These are phyloP conservation scores for Eristalinus aeneus DNA, from an alignment of 2,888 invertebrate species.

Conservation along the genomic window DNA sequence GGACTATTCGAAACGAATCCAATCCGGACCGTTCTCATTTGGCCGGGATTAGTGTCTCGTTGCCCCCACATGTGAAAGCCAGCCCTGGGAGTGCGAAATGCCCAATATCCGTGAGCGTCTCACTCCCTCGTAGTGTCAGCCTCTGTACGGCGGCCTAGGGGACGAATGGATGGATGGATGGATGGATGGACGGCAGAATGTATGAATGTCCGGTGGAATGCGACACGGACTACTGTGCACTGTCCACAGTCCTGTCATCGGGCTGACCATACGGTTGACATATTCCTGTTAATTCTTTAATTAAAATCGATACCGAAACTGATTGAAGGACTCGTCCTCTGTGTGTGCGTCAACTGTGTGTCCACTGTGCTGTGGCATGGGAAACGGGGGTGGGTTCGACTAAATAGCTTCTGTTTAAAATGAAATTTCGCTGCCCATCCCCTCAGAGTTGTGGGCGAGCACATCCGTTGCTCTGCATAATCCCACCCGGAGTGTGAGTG, in stretches of 20 bases:
- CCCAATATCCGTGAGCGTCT: slow-evolving; percentile 66
- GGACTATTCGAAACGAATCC: slow-evolving; percentile 62
- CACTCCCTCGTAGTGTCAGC: not conserved
- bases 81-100: slow-evolving; percentile 40
- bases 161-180: too few relatives aligned
- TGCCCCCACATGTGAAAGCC: slow-evolving; percentile 11
- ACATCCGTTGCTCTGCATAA: slow-evolving; percentile 24
- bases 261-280: slow-evolving; percentile 71
- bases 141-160: not conserved
- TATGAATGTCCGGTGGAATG: slow-evolving; percentile 42
- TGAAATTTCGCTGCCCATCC: slow-evolving; percentile 52
- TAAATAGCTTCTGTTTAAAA: slow-evolving; percentile 71
- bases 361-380: not conserved
- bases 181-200: too few relatives aligned
- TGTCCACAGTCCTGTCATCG: slow-evolving; percentile 68
- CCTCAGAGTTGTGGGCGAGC: not conserved
- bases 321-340: slow-evolving; percentile 66
- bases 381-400: slow-evolving; percentile 35
- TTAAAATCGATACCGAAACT: slow-evolving; percentile 73
- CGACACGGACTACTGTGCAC: slow-evolving; percentile 31
- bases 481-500: slow-evolving; percentile 19
- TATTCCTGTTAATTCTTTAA: slow-evolving; percentile 72
- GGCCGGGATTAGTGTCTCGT: slow-evolving; percentile 72
- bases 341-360: not conserved
- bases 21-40: slow-evolving; percentile 72